Evolutionary conservation across 2,797 vertebrate genomes (phyloP), one percentile per base, ranked within the genome.

Genomic region (Psittacula derbiana): DNA sequence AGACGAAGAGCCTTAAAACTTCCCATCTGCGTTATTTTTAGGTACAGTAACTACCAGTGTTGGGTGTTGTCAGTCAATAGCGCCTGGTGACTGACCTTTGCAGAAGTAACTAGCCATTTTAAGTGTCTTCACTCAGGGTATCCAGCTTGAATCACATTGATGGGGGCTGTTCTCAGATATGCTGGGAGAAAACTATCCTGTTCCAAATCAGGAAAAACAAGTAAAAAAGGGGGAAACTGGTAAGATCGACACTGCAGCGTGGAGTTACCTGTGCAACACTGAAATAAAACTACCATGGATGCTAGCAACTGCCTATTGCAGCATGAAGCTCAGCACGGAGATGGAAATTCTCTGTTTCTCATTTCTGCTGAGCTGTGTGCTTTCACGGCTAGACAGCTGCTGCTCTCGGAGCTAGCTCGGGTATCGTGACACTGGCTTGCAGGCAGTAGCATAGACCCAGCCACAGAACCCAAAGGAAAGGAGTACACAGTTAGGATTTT

Each of bases 391-490:
- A 57, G 67, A 19, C 80, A 76, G 82, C 81, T 27, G 41, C 53
- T 55, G 49, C 50, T 76, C 30, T 85, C 28, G 2, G 38, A 44
- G 92, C 93, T 36, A 5, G 43, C 50, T 20, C 13, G 62, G 84
- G 43, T 86, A 46, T 43, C 25, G 23, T 57, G 49, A 86, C 62
- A 14, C 70, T 36, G 46, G 20, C 80, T 67, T 33, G 33, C 85
- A 80, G 61, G 86, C 84, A 55, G 85, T 36, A 90, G 70, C 55
- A 71, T 2, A 43, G 69, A 40, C 80, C 66, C 55, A 71, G 86
- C 81, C 91, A 58, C 79, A 90, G 75, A 67, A 83, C 72, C 82
- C 73, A 82, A 92, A 96, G 60, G 75, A 84, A 94, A 84, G 85
- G 52, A 73, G 82, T 24, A 72, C 8, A 15, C 78, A 88, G 80